Conservation (phyloP, 2,797 vertebrate genomes). For the Hephaestus fuliginosus region DNA sequence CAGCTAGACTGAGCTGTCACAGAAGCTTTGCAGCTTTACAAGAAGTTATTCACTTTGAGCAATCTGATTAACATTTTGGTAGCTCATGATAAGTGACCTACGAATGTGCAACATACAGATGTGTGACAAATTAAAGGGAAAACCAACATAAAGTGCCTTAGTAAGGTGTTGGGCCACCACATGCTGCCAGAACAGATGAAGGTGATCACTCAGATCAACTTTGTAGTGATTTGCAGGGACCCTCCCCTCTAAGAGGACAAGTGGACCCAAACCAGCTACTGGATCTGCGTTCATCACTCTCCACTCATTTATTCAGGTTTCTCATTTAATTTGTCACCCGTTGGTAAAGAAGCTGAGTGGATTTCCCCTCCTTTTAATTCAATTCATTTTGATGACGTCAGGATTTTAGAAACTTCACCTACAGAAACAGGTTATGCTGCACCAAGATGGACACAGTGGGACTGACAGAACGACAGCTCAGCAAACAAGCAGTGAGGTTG, state of each 20-base stretch:
- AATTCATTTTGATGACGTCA: background rate
- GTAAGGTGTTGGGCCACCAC: too few relatives aligned
- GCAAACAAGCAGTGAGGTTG: background rate
- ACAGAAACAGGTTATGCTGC: background rate
- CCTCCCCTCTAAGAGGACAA: too few relatives aligned
- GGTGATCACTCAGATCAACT: too few relatives aligned
- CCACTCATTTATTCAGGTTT: too few relatives aligned
- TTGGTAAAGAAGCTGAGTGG: background rate
- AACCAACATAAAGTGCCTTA: too few relatives aligned
- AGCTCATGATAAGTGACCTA: background rate
- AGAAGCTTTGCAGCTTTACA: background rate
- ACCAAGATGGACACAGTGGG: background rate
- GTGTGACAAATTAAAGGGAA: too few relatives aligned
- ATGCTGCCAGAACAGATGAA: too few relatives aligned
- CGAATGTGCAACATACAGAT: background rate
- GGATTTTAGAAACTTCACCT: background rate
- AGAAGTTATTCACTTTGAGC: background rate
- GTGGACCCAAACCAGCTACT: too few relatives aligned
- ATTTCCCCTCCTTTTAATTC: background rate
- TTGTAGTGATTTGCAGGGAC: too few relatives aligned
- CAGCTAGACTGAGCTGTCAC: background rate
- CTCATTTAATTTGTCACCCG: too few relatives aligned
- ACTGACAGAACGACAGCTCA: background rate
- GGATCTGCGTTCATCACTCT: too few relatives aligned
- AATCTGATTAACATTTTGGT: background rate